Base-by-base conservation (phyloP, 2,888 invertebrate genomes). In the Embidobia sp. region DNA sequence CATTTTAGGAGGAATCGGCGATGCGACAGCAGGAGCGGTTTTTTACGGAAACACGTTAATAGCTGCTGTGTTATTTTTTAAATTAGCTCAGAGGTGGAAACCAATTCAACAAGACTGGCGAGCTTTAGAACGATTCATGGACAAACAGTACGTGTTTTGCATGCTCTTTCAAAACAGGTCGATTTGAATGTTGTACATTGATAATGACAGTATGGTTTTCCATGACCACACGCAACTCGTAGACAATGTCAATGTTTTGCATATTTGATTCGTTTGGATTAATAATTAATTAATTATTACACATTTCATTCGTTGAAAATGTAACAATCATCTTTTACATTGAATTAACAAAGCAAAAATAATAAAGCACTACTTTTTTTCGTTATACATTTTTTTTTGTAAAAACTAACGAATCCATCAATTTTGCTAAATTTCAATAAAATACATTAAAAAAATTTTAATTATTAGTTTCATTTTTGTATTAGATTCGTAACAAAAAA, bases 41-140 rank as follows among this genome's bases (percentile, higher is more conserved):
- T 90, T 90, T 78, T 90, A 90, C 53, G 86, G 87, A 8, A 90
- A 90, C 72, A 84, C 86, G 49, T 78, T 89, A 31, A n/a, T 87
- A 16, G 89, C 85, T 0, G 75, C 82, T 1, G 8, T 85, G 8
- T 67, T 89, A 59, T 89, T 90, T 70, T 74, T 87, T 59, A 82
- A 86, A 80, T 82, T 90, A 19, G 84, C 88, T 1, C 83, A 84
- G 1, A 85, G 82, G 7, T 90, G 90, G 90, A 75, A 81, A 8
- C 49, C 72, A 8, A 80, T 90, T 19, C 89, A 88, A 57, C 79
- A 80, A 5, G 84, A 88, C 22, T 89, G 88, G 88, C 82, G 85
- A 78, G 79, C 83, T 4, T 86, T 89, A 86, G 89, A 89, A 72
- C 80, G 77, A 51, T 80, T 79, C 40, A 81, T 89, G 64, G 86